Conservation (phyloP, 1,140 invertebrate genomes). For the Drosophila biarmipes region DNA sequence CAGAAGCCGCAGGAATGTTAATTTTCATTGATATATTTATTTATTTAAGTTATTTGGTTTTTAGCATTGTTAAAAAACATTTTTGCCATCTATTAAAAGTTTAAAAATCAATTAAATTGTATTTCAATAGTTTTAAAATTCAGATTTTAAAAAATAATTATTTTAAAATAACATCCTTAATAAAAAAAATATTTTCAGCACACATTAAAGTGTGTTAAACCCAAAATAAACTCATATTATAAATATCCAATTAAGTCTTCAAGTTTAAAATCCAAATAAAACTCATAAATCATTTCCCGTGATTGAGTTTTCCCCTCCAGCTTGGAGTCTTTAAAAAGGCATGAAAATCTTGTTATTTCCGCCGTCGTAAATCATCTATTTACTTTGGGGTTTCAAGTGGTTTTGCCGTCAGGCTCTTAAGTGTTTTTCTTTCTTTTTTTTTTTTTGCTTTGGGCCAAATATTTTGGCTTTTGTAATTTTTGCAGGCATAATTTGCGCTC, state of each 20-base stretch:
- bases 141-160: too few species aligned
- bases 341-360: constrained; percentile 11
- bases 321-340: constrained; percentile 4
- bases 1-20: background rate
- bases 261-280: background rate
- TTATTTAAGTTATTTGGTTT: background rate
- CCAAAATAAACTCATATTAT: background rate
- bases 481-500: constrained; percentile 53
- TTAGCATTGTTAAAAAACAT: too few species aligned
- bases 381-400: constrained; percentile 19
- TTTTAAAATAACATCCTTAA: too few species aligned
- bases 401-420: constrained; percentile 20
- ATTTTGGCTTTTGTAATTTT: constrained; percentile 38
- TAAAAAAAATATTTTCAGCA: too few species aligned
- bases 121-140: too few species aligned
- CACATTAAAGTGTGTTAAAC: too few species aligned
- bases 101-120: too few species aligned
- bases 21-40: background rate
- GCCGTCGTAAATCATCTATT: constrained; percentile 12
- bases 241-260: background rate
- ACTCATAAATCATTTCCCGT: constrained; percentile 1
- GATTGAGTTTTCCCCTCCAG: background rate
- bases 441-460: constrained; percentile 21
- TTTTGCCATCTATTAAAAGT: too few species aligned
- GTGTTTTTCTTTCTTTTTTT: constrained; percentile 33